Percentiles rank a stretch among this genome's conserved stretches.
Conservation (phyloP, 1,140 invertebrate genomes). For the Sycophaga agraensis region DNA sequence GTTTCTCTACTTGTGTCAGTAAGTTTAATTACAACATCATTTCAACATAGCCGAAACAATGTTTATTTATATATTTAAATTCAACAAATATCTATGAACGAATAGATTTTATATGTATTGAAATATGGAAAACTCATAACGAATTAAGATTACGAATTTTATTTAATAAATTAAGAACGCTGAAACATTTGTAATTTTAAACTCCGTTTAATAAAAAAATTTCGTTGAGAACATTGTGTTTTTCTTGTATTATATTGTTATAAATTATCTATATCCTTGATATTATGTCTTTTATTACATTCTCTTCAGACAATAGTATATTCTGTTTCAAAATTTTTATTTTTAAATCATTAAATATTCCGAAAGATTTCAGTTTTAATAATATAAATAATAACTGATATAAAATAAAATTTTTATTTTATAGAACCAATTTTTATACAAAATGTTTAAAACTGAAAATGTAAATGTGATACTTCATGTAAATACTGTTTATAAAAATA, state of each 20-base stretch:
- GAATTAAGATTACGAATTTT: background rate
- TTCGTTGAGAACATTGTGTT: background rate
- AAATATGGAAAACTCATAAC: background rate
- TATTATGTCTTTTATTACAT: no score
- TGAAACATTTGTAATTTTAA: background rate
- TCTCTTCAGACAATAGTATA: no score
- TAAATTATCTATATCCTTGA: background rate
- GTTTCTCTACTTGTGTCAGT: conserved; percentile 1
- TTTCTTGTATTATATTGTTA: background rate
- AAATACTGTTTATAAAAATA: no score
- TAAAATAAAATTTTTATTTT: no score
- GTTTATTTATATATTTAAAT: background rate
- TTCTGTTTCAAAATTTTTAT: no score
- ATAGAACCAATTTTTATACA: no score
- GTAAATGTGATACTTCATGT: no score
- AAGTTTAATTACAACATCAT: background rate
- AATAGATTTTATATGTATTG: background rate
- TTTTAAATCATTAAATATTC: no score
- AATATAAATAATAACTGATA: no score
- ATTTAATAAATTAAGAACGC: conserved; percentile 4
- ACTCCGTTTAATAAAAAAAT: conserved; percentile 7
- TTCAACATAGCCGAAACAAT: background rate
- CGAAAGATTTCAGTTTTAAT: no score
- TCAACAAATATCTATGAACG: background rate
- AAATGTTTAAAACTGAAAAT: no score